A percentile compares a stretch with the other conserved stretches of the same genome.
phyloP scores from a whole-genome alignment of 2,797 vertebrate species.

The Premnoplex brunnescens region DNA sequence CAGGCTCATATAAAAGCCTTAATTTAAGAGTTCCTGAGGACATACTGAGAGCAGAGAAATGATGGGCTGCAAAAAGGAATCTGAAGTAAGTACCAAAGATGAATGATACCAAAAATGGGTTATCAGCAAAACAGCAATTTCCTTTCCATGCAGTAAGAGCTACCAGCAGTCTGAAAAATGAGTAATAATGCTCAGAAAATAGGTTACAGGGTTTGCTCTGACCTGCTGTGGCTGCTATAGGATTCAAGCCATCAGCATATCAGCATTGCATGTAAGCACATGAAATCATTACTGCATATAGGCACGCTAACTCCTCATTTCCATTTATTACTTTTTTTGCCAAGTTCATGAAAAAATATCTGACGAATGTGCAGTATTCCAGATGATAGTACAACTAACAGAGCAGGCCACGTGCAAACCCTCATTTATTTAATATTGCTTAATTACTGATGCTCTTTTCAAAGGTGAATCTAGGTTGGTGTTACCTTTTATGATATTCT shows the following conservation, averaged over 20 bases:
- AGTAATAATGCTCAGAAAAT: conserved; percentile 29
- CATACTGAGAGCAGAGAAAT: not conserved
- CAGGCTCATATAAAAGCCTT: conserved; percentile 13
- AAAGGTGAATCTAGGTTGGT: not conserved
- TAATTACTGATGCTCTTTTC: not conserved
- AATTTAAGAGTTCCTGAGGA: conserved; percentile 43
- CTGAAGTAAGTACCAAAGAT: conserved; percentile 3
- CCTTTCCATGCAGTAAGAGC: conserved; percentile 7
- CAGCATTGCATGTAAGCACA: not conserved
- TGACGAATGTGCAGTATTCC: not conserved
- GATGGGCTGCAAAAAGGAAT: conserved; percentile 9
- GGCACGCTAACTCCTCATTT: not conserved
- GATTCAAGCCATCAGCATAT: not conserved
- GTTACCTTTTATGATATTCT: not conserved
- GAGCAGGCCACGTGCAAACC: not conserved
- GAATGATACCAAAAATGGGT: not conserved
- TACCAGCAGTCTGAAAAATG: conserved; percentile 15
- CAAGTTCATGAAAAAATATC: not conserved
- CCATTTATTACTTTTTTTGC: not conserved
- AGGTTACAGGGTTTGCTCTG: not conserved
- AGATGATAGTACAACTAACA: not conserved
- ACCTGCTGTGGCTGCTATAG: not conserved
- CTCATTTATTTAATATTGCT: not conserved
- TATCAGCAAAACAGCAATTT: conserved; percentile 25
- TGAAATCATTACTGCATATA: not conserved